These are phyloP conservation scores for Acrossocheilus wenchowensis DNA, from an alignment of 2,797 vertebrate species.

Conservation along the genomic window DNA sequence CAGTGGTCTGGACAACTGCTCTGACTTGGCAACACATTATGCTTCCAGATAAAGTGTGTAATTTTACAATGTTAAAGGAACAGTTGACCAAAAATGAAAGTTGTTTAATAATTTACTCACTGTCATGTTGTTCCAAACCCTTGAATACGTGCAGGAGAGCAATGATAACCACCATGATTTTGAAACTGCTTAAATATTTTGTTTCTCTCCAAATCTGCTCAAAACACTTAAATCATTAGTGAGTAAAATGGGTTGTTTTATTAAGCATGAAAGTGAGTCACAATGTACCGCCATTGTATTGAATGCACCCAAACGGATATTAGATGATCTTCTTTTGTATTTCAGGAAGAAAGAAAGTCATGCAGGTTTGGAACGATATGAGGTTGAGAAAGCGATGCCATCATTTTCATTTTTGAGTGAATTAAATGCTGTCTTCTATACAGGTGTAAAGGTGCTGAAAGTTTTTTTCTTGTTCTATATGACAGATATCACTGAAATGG, in stretches of 20 bases:
- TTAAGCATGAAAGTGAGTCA: conserved; percentile 7
- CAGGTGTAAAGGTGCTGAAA: background rate
- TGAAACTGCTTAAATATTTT: background rate
- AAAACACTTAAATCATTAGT: conserved; percentile 9
- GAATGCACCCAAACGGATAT: conserved; percentile 6
- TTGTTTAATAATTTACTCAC: background rate
- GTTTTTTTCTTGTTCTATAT: background rate
- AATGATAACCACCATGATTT: background rate
- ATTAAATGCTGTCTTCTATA: background rate
- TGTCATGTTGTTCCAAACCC: background rate
- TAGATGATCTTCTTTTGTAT: conserved; percentile 15
- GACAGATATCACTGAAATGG: background rate
- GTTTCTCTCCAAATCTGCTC: background rate
- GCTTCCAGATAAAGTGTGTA: background rate
- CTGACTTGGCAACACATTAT: background rate
- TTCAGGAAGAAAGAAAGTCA: conserved; percentile 2
- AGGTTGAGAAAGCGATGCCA: background rate
- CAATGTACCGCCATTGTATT: background rate
- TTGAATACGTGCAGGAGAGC: background rate
- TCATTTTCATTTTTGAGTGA: background rate
- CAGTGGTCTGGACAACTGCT: background rate
- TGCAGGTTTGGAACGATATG: background rate
- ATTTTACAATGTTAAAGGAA: background rate
- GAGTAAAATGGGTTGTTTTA: background rate
- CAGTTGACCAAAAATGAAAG: background rate